These are phyloP conservation scores for Pontoporia blainvillei DNA, from an alignment of 2,113 vertebrate species.

Conservation along the genomic window DNA sequence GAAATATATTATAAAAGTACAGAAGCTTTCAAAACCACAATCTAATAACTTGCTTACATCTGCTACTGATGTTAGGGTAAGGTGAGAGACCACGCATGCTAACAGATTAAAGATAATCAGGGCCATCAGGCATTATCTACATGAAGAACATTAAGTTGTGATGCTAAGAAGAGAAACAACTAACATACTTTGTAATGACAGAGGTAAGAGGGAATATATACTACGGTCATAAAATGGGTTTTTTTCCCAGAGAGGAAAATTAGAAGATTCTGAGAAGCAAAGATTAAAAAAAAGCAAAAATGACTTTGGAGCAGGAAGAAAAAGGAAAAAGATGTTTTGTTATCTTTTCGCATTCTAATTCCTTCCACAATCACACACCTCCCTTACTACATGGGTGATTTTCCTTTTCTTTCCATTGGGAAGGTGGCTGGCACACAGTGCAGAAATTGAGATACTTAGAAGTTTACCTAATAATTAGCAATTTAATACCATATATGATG, in stretches of 20 bases:
- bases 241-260: not conserved
- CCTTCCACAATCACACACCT: not conserved
- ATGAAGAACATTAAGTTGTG: not conserved
- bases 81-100: not conserved
- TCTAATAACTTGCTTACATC: not conserved
- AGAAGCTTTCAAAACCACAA: not conserved
- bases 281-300: slow-evolving; percentile 3
- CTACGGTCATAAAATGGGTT: not conserved
- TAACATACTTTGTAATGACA: not conserved
- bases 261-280: not conserved
- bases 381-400: not conserved
- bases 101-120: not conserved
- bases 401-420: not conserved
- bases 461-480: not conserved
- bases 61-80: not conserved
- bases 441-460: slow-evolving; percentile 1
- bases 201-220: not conserved
- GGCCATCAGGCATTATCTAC: not conserved
- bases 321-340: not conserved
- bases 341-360: not conserved
- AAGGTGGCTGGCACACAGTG: not conserved
- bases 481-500: not conserved
- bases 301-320: not conserved
- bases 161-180: not conserved
- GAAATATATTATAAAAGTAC: not conserved